Evolutionary conservation across 2,113 vertebrate genomes (phyloP), one percentile per base, ranked within the genome.

Genomic region (Bubo blakistoni): DNA sequence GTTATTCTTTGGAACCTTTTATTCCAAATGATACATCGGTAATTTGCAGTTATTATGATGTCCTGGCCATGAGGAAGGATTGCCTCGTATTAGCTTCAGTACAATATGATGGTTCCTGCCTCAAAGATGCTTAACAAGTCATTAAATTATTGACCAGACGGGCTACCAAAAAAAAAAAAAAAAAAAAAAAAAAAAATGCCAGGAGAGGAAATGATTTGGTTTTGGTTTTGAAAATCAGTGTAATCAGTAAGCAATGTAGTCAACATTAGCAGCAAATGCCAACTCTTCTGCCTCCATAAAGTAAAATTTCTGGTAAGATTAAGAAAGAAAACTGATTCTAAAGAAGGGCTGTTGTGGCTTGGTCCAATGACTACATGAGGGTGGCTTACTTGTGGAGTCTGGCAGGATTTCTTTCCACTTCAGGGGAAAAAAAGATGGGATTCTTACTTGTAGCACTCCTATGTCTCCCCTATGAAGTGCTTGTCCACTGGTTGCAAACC

Each of bases 281-380:
- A 83, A 18, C 38, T 19, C 11, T 57, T 52, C 49, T 38, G 17
- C 6, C 34, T 46, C 30, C 34, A 38, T 62, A 8, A 89, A 85
- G 13, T 42, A 49, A 81, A 86, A 40, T 19, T 63, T 42, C 51
- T 81, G 59, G 19, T 22, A 89, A 73, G 34, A 73, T n/a, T 54
- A 59, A 63, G 32, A 57, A 25, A 51, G 29, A 82, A 85, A 86
- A 59, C 5, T 4, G 5, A 69, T 73, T 65, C 54, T 65, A 29
- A 69, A 55, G 54, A 79, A 46, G 9, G 27, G 16, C 3, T 74
- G 5, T 36, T 83, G 21, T 62, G 25, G 25, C 8, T 57, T 49
- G 29, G 6, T 49, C 5, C 36, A 73, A 17, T 4, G 3, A 19
- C 55, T 52, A 2, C 2, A 30, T 16, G 24, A 46, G 3, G 1